Evolutionary conservation across 2,888 invertebrate species (phyloP), one percentile per base, ranked within the genome.

Genomic region (Stramonita haemastoma): DNA sequence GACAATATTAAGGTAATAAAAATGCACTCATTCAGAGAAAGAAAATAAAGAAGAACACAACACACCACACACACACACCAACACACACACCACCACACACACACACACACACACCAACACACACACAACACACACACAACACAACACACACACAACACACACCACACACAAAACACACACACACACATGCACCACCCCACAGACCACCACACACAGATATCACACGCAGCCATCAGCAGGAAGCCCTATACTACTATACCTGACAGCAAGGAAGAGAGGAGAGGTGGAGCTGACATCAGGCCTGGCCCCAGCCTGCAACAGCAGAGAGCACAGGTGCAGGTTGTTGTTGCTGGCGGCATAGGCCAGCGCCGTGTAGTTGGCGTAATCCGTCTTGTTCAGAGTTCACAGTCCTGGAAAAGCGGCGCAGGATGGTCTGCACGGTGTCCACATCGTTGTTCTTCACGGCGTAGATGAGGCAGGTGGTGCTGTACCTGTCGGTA

Each of bases 221-320:
- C 6, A 66, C 19, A 66, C 34, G 26, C 73, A n/a, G 70, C 17
- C 70, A 70, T 5, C 5, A 13, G 32, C 34, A 79, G 79, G 79
- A 15, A 15, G 34, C 6, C 29, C 34, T 34, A 13, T 26, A 32
- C 5, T 29, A 36, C 4, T 22, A 11, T 22, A 87, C 86, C 70
- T 86, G 57, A 89, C 89, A 17, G 89, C 89, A 13, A 77, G 86
- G 79, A 84, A 89, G 70, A 89, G 86, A 11, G 89, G 85, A 79
- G 89, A 89, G n/a, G 79, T 86, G 22, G 79, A 89, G 86, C 70
- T 86, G n/a, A 70, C 86, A 22, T 89, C 84, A 2, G 89, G 84
- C 70, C 84, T 79, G 57, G 89, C 89, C 66, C 86, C 86, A n/a
- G 89, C 89, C n/a, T 89, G 46, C 79, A 85, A 32, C 19, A 89